phyloP scores from a whole-genome alignment of 1,140 invertebrate species.

The Belonocnema kinseyi region DNA sequence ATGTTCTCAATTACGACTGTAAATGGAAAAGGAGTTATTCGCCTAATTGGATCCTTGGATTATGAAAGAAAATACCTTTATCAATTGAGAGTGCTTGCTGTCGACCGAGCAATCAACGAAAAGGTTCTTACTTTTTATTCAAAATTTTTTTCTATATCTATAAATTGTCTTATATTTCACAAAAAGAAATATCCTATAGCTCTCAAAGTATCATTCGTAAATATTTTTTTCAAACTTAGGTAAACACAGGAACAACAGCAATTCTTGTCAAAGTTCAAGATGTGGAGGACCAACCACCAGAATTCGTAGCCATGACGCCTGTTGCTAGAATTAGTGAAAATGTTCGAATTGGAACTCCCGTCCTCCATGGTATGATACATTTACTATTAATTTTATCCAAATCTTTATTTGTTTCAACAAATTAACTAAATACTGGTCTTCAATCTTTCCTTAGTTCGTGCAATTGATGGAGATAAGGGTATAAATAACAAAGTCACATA shows the following conservation, averaged over 20 bases:
- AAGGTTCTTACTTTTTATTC: slow-evolving; percentile 72
- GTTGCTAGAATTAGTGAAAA: slow-evolving; percentile 92
- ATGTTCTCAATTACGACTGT: slow-evolving; percentile 88
- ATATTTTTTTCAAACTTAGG: slow-evolving; percentile 55
- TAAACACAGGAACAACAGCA: slow-evolving; percentile 91
- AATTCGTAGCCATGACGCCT: slow-evolving; percentile 90
- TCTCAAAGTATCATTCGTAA: neutral
- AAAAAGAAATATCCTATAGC: neutral
- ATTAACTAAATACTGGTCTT: neutral
- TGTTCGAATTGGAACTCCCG: slow-evolving; percentile 85
- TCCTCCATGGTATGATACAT: slow-evolving; percentile 85
- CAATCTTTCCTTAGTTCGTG: slow-evolving; percentile 80
- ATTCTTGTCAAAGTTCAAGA: slow-evolving; percentile 92
- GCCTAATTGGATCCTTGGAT: slow-evolving; percentile 86
- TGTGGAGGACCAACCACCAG: slow-evolving; percentile 92
- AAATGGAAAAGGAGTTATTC: slow-evolving; percentile 91
- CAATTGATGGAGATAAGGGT: slow-evolving; percentile 93
- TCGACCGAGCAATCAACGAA: slow-evolving; percentile 88
- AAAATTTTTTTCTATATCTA: neutral
- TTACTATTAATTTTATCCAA: neutral
- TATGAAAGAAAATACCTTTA: slow-evolving; percentile 93
- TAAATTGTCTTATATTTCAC: neutral
- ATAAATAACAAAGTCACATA: slow-evolving; percentile 93
- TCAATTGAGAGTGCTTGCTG: slow-evolving; percentile 88
- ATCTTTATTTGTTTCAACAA: neutral